phyloP scores from a whole-genome alignment of 2,797 vertebrate genomes.

The Atherinosoma microstoma region DNA sequence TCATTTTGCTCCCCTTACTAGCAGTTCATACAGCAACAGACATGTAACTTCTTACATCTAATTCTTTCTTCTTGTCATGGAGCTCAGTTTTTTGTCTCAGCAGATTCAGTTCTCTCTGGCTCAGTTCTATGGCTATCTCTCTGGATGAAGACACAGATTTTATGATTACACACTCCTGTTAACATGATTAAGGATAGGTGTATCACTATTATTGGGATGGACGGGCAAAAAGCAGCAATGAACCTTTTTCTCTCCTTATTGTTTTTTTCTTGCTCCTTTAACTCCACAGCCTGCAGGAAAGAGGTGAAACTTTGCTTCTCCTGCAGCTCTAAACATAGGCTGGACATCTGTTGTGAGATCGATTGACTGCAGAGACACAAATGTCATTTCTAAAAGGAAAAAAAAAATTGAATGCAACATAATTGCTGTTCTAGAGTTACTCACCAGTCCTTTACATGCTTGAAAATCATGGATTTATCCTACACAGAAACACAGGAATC shows the following conservation, averaged over 20 bases:
- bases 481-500: constrained; percentile 17
- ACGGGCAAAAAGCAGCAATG: not conserved
- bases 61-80: constrained; percentile 43
- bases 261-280: constrained; percentile 64
- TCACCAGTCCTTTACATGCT: constrained; percentile 61
- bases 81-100: constrained; percentile 80
- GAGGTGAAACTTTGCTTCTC: constrained; percentile 80
- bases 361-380: constrained; percentile 79
- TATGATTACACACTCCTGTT: not conserved
- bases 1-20: not conserved
- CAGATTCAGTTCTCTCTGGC: constrained; percentile 75
- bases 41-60: constrained; percentile 41
- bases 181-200: not conserved
- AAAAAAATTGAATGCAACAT: not conserved
- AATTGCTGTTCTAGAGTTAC: constrained; percentile 1
- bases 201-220: not conserved
- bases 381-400: not conserved
- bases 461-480: constrained; percentile 46
- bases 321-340: constrained; percentile 78
- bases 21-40: not conserved
- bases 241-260: constrained; percentile 41
- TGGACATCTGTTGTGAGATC: constrained; percentile 77
- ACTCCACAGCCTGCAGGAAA: constrained; percentile 76
- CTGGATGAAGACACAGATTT: constrained; percentile 44
- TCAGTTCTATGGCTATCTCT: constrained; percentile 72